Evolutionary conservation across 2,113 vertebrate species (phyloP), one percentile per base, ranked within the genome.

Genomic region (Agapornis roseicollis): DNA sequence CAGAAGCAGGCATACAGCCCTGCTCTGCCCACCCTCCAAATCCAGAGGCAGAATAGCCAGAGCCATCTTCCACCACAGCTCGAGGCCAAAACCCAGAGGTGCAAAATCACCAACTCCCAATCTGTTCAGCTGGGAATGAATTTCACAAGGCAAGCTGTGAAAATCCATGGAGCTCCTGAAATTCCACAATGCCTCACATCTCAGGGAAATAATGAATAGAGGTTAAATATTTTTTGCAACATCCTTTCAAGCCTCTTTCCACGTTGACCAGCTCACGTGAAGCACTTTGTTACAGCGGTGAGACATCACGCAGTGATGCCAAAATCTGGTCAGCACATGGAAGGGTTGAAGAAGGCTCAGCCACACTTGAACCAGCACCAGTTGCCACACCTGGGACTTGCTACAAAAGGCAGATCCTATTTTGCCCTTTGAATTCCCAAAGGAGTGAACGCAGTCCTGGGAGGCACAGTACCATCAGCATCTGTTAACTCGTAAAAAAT

Each of bases 71-170:
- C 65, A 50, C 16, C 50, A 10, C 11, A 61, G 35, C 55, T 56
- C 74, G 10, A 2, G 72, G 84, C 74, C 84, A 89, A 81, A 92
- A 92, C 87, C 70, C 93, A 96, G 84, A 90, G 56, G 88, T 74
- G 77, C 80, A 94, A 71, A 90, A 74, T 91, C 37, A 0, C 31
- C 47, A 89, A 81, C 93, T 86, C 72, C 22, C 41, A 63, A 29
- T 85, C 90, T 46, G 44, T 76, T 27, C 2, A 92, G 88, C 93
- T 95, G 88, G 90, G 85, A 96, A 89, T 50, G 2, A 79, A 76
- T 89, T 94, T 90, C 88, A 89, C 41, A 87, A 94, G 53, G 72
- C 83, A 79, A 79, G 56, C 93, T 69, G 77, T 56, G 88, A 93
- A 86, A 90, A 92, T 79, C 65, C n/a, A 24, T 50, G 1, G 7